Evolutionary conservation across 1,140 invertebrate species (phyloP).

Genomic region (Tetramorium parvispinum): DNA sequence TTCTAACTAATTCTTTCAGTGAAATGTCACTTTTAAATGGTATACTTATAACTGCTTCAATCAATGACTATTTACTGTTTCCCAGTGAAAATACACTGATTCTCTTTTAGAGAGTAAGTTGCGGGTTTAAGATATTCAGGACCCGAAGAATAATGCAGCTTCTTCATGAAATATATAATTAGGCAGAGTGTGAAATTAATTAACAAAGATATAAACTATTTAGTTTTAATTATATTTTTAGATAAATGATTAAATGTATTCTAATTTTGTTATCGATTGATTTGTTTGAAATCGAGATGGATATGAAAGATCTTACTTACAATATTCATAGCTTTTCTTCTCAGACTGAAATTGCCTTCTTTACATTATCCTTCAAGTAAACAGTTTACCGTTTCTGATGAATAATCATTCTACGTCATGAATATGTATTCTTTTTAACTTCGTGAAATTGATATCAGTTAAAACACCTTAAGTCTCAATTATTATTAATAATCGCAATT

Average conservation of each 20-base stretch:
- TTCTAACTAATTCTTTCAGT: too few relatives aligned
- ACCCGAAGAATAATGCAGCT: background rate
- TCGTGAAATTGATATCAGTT: background rate
- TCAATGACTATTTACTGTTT: too few relatives aligned
- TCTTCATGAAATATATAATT: background rate
- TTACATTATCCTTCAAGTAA: background rate
- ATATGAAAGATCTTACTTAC: background rate
- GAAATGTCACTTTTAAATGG: too few relatives aligned
- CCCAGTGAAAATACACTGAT: too few relatives aligned
- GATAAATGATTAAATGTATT: background rate
- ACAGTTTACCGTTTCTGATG: background rate
- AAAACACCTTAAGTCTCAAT: background rate
- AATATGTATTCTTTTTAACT: slow-evolving; percentile 1
- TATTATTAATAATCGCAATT: slow-evolving; percentile 3
- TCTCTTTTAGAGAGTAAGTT: too few relatives aligned
- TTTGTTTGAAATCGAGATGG: background rate
- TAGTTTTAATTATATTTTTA: background rate
- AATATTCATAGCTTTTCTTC: background rate
- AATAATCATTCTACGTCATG: background rate
- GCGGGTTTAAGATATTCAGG: background rate
- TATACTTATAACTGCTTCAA: too few relatives aligned
- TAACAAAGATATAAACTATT: background rate
- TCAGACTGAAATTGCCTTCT: background rate
- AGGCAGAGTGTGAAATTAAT: background rate
- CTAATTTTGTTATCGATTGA: background rate